Evolutionary conservation across 2,888 invertebrate genomes (phyloP), one percentile per base, ranked within the genome.

Genomic region (Drosophila vallismaia): DNA sequence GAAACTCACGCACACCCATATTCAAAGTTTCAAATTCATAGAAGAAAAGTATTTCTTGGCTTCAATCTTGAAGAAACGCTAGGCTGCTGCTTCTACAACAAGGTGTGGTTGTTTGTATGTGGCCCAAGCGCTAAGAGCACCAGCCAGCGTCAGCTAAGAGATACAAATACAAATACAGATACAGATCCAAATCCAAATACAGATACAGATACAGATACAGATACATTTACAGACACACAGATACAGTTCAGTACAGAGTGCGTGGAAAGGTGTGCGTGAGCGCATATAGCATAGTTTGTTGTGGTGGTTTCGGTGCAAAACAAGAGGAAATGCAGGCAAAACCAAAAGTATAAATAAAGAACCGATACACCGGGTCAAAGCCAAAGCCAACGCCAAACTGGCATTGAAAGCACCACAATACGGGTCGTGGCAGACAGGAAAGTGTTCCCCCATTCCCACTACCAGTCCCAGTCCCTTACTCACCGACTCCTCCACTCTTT

Each of bases 21-120:
- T 5, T 9, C 14, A 14, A 8, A 42, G 3, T 19, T 19, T 19
- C 12, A 46, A 54, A 53, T 45, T 38, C 19, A 9, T 28, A n/a
- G 7, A 42, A 4, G 40, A 42, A 9, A 31, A 8, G 36, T 45
- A 57, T 24, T 53, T 54, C 24, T 14, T 54, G 45, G 56, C 38
- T 46, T 29, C 12, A 66, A 40, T 50, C 53, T 51, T 53, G 4
- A 62, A 73, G 71, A 74, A 36, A 67, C 54, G 68, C 51, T 66
- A 44, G 56, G 46, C 24, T 40, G 46, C 24, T 40, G 54, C 59
- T 58, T 55, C 67, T 76, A 50, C 63, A 75, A 81, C 75, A 87
- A 84, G 84, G 84, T 88, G 84, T 84, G 84, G 84, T 88, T 88
- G 89, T 71, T 77, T 81, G 77, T 83, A 80, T 72, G 72, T 40